These are phyloP conservation scores for Azemiops feae DNA, from an alignment of 2,113 vertebrate genomes.

Conservation along the genomic window DNA sequence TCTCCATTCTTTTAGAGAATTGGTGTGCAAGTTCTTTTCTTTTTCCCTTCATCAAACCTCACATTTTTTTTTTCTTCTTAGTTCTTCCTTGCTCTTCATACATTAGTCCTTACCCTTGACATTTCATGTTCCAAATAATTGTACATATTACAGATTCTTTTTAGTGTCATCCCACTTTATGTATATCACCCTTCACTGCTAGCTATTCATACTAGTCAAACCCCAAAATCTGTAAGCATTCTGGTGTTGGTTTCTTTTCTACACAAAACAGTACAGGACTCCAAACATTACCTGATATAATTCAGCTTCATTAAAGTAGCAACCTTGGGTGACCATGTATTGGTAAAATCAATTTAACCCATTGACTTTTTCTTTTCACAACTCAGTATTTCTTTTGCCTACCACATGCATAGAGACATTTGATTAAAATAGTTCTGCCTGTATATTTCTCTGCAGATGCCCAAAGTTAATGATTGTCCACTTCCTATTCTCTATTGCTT, in stretches of 20 bases:
- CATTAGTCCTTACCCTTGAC: neutral
- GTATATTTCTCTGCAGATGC: neutral
- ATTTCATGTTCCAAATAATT: neutral
- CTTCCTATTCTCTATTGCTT: neutral
- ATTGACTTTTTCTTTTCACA: neutral
- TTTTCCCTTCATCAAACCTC: neutral
- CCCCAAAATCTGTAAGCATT: neutral
- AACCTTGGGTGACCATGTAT: neutral
- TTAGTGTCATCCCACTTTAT: neutral
- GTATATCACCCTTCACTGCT: neutral
- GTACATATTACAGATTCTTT: neutral
- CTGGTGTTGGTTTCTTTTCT: neutral
- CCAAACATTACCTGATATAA: neutral
- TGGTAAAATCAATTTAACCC: neutral
- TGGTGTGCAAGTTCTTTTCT: neutral
- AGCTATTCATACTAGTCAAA: neutral
- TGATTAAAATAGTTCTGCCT: neutral
- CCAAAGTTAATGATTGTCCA: neutral
- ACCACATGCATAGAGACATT: neutral
- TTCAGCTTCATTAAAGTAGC: neutral
- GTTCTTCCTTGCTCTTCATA: neutral
- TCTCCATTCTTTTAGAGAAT: neutral
- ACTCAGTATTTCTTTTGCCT: slow-evolving; percentile 18
- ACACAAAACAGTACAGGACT: neutral
- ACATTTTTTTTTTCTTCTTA: neutral